Evolutionary conservation across 2,888 invertebrate species (phyloP), one percentile per base, ranked within the genome.

Genomic region (Chymomyza fuscimana): DNA sequence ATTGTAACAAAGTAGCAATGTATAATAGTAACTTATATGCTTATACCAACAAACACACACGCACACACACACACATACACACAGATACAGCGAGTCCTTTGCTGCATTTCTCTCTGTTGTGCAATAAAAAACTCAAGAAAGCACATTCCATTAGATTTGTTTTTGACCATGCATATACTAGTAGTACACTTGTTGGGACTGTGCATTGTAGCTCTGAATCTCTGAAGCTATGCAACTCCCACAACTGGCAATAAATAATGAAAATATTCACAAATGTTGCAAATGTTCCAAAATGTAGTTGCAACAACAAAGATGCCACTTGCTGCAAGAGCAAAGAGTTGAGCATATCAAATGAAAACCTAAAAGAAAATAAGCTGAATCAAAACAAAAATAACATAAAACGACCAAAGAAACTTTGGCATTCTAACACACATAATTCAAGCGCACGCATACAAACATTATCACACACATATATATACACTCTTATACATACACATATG

Each of bases 101-200:
- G 40, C 12, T 46, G 40, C 25, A 9, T 63, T 65, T n/a, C 69
- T 25, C 70, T 86, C 87, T 82, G 73, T 72, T 79, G 88, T 63
- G 79, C 74, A 80, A 87, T 86, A 84, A 84, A 86, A 87, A 80
- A 86, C 74, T 79, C 76, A 73, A 81, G 84, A 66, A 76, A 79
- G 67, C 73, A 86, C 80, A 84, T 84, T 82, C 86, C 82, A 76
- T 74, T 84, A 76, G 81, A 84, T 82, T 86, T 86, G 73, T 73
- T 46, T 46, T 46, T 70, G 74, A 65, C 51, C 25, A 32, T 62
- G 68, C 75, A 46, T 46, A 32, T 32, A 32, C 5, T 32, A 9
- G 40, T 46, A 12, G 40, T 46, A 9, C 36, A 9, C 9, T 36
- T 36, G 6, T 36, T 36, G 36, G 19, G 10, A 16, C n/a, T 15